A percentile compares a stretch with the other conserved stretches of the same genome.
phyloP scores from a whole-genome alignment of 2,113 vertebrate species.

The Myrmophylax atrothorax region DNA sequence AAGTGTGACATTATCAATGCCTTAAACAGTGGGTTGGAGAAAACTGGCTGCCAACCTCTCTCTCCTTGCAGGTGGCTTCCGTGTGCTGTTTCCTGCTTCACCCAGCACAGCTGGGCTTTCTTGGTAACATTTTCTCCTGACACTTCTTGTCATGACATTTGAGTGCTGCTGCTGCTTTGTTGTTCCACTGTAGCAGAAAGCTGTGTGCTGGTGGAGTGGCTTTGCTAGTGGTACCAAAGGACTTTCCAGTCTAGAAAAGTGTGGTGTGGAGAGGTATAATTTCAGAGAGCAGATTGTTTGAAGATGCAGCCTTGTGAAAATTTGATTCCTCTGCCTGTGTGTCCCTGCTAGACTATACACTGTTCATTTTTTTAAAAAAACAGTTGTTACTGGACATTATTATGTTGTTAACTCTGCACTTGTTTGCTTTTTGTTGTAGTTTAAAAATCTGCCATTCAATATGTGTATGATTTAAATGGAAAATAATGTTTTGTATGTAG shows the following conservation, averaged over 20 bases:
- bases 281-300: background rate
- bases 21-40: background rate
- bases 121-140: slow-evolving; percentile 15
- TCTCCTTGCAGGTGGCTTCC: background rate
- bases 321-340: background rate
- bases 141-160: slow-evolving; percentile 10
- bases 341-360: background rate
- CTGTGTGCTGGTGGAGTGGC: background rate
- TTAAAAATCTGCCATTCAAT: background rate
- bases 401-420: background rate
- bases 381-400: background rate
- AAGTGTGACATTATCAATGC: background rate
- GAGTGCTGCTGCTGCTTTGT: background rate
- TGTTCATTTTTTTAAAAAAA: background rate
- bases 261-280: background rate
- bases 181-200: background rate
- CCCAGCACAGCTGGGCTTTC: slow-evolving; percentile 30
- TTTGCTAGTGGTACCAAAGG: background rate
- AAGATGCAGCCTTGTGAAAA: background rate
- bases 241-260: background rate
- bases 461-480: background rate
- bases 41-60: background rate
- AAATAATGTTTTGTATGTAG: background rate
- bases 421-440: background rate
- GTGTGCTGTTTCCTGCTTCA: background rate